Evolutionary conservation across 2,797 vertebrate species (phyloP), one percentile per base, ranked within the genome.

Genomic region (Valencia hispanica): DNA sequence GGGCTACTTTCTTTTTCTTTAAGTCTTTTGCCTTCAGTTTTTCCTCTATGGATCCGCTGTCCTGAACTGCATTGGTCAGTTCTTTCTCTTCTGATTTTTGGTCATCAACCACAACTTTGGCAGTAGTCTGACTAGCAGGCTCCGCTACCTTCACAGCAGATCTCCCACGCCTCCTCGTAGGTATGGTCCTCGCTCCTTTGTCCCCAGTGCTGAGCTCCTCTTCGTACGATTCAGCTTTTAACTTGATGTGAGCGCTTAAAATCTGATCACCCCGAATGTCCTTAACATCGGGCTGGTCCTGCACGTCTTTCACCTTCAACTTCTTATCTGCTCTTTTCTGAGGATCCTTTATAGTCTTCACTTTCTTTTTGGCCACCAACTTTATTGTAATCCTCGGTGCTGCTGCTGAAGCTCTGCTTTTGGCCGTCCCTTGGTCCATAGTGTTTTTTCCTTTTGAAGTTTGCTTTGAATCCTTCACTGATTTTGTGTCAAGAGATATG

Each of bases 311-410:
- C 12, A 94, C 90, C 48, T 95, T 96, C 65, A 96, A 79, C 63
- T 95, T 96, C 34, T 95, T 95, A 30, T 73, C 80, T 27, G 90
- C 83, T 90, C 91, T 94, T 75, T 91, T 89, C 83, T 81, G 90
- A 36, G 84, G 85, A 39, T 87, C 93, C 81, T 93, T 92, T 69
- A 90, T 72, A 71, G 84, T 90, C 89, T 94, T 93, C 77, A 95
- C 88, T 90, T 94, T 94, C 92, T 95, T 93, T 93, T 96, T 95
- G 83, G 95, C 86, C 87, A 95, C 94, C 84, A 96, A 92, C 86
- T 96, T 96, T 84, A 96, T 95, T 70, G 95, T 96, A 91, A 96
- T 95, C 89, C 92, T 94, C 20, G 95, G 95, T 76, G 93, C 78
- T 70, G 86, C 78, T 75, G 91, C 83, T 34, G 91, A 87, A 25